Evolutionary conservation across 2,113 vertebrate species (phyloP).

Genomic region (Dolichallabes microphthalmus): DNA sequence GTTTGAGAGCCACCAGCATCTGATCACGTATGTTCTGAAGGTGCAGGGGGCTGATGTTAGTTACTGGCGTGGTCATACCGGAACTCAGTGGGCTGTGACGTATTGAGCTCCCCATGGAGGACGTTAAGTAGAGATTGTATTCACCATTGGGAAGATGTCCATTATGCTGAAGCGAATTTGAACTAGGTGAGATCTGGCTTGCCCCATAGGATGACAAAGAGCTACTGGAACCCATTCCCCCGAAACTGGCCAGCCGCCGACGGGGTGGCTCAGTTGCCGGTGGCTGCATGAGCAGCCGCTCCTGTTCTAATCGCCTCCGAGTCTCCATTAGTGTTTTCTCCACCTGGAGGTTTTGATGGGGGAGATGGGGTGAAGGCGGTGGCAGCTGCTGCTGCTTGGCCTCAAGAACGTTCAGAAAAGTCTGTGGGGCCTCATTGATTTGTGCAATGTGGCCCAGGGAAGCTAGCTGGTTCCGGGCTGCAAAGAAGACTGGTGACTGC

Average conservation of each 20-base stretch:
- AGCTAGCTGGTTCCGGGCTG: slow-evolving; percentile 65
- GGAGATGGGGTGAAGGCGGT: slow-evolving; percentile 84
- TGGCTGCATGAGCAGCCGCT: slow-evolving; percentile 84
- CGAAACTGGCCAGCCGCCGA: slow-evolving; percentile 91
- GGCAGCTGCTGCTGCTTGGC: slow-evolving; percentile 77
- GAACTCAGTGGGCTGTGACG: slow-evolving; percentile 95
- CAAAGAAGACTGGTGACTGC: slow-evolving; percentile 74
- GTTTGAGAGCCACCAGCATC: slow-evolving; percentile 91
- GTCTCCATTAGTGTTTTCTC: slow-evolving; percentile 99
- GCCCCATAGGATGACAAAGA: slow-evolving; percentile 85
- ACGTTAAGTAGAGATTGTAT: slow-evolving; percentile 73
- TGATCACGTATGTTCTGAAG: slow-evolving; percentile 95
- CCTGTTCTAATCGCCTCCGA: slow-evolving; percentile 87
- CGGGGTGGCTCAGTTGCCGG: slow-evolving; percentile 73
- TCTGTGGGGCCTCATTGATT: slow-evolving; percentile 70
- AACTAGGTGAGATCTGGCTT: slow-evolving; percentile 68
- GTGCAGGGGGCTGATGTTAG: slow-evolving; percentile 89
- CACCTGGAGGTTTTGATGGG: slow-evolving; percentile 87
- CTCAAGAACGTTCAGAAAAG: slow-evolving; percentile 72
- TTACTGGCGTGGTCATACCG: slow-evolving; percentile 87
- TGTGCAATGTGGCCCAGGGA: slow-evolving; percentile 49
- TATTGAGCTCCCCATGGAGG: slow-evolving; percentile 88
- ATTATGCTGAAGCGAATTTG: slow-evolving; percentile 77
- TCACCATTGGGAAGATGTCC: slow-evolving; percentile 83
- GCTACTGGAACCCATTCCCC: slow-evolving; percentile 87